These are phyloP conservation scores for Apodemia arnacis DNA, from an alignment of 2,888 invertebrate genomes.

Conservation along the genomic window DNA sequence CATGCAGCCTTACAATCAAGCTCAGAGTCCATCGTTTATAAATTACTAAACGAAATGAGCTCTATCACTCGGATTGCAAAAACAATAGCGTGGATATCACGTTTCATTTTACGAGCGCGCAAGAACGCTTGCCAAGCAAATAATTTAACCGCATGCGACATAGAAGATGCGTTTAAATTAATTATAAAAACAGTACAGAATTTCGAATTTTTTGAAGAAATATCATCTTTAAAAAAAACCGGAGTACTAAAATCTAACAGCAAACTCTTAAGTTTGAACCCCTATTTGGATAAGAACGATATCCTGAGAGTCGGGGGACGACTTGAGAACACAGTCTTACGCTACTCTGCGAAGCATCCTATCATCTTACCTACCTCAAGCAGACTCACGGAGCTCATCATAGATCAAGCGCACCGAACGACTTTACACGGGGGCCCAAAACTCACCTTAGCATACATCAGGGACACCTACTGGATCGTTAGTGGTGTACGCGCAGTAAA, in stretches of 20 bases:
- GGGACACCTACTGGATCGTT: slow-evolving; percentile 1
- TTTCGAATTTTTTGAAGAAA: no score
- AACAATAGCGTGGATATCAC: not conserved
- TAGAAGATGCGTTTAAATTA: not conserved
- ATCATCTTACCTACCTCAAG: not conserved
- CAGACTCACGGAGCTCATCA: slow-evolving; percentile 4
- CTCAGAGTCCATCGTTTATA: not conserved
- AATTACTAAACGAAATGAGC: slow-evolving; percentile 12
- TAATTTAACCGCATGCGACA: not conserved
- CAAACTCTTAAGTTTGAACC: not conserved
- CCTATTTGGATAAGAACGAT: not conserved
- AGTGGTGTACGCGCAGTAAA: not conserved
- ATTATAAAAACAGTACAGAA: no score
- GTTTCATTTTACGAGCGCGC: not conserved
- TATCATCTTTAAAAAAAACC: no score
- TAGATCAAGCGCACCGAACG: slow-evolving; percentile 11
- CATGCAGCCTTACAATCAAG: not conserved
- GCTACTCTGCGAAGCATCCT: not conserved
- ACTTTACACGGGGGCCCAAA: slow-evolving; percentile 10
- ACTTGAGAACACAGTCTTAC: not conserved
- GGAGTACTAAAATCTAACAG: no score
- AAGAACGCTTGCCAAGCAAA: not conserved
- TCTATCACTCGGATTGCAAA: not conserved
- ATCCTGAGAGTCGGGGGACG: not conserved
- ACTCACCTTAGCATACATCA: not conserved